Percentiles rank a stretch among this genome's conserved stretches.
Evolutionary conservation across 2,113 vertebrate genomes (phyloP).

Genomic region (Todiramphus chloris): DNA sequence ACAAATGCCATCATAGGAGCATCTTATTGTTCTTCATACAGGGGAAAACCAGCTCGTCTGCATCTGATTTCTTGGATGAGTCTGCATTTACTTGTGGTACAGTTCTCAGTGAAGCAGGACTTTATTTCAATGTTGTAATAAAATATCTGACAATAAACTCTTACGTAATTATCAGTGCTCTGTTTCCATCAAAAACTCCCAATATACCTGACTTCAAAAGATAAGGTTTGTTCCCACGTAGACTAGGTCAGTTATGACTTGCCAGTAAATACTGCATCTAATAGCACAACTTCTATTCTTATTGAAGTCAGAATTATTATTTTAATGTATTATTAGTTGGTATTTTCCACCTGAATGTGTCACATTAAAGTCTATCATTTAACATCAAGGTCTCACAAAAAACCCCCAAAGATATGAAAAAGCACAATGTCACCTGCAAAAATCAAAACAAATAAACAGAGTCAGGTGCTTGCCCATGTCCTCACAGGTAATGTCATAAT

Average conservation of each 20-base stretch:
- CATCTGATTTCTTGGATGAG: not conserved
- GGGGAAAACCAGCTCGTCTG: not conserved
- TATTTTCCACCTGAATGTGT: not conserved
- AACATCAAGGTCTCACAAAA: not conserved
- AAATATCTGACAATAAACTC: not conserved
- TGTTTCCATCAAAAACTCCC: not conserved
- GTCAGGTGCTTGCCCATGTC: not conserved
- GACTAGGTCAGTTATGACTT: not conserved
- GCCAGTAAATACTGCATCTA: not conserved
- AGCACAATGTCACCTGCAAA: not conserved
- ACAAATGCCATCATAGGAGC: not conserved
- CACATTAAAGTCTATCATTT: not conserved
- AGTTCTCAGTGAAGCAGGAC: not conserved
- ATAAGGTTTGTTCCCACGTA: not conserved
- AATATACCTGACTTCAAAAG: not conserved
- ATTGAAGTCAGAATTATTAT: not conserved
- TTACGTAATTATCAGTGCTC: not conserved
- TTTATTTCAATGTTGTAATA: slow-evolving; percentile 8
- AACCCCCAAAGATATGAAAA: not conserved
- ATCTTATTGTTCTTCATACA: not conserved
- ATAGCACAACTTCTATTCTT: not conserved
- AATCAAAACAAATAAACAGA: not conserved
- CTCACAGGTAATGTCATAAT: not conserved
- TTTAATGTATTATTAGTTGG: not conserved
- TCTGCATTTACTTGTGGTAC: not conserved